Evolutionary conservation across 1,140 invertebrate species (phyloP).

Genomic region (Polypedilum pembai): DNA sequence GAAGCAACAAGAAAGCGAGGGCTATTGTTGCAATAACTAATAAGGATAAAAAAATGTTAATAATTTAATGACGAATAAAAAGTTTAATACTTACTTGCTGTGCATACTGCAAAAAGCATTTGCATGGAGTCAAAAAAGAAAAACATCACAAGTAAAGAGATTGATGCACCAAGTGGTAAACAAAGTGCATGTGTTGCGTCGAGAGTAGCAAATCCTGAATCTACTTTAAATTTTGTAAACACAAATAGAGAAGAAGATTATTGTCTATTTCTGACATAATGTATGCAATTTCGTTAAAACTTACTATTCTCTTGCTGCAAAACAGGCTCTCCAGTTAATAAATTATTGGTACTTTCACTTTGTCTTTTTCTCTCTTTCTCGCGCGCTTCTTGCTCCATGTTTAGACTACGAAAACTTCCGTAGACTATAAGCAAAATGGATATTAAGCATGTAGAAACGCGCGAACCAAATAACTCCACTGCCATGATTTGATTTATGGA

Average conservation of each 20-base stretch:
- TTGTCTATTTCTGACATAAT: neutral
- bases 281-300: constrained; percentile 30
- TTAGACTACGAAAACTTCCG: constrained; percentile 85
- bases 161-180: constrained; percentile 89
- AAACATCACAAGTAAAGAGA: constrained; percentile 95
- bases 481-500: neutral
- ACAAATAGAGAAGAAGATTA: neutral
- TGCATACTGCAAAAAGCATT: constrained; percentile 94
- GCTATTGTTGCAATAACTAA: constrained; percentile 93
- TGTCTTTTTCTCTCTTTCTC: constrained; percentile 70
- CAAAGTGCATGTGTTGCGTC: constrained; percentile 96
- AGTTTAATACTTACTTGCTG: constrained; percentile 69
- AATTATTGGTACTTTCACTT: constrained; percentile 48
- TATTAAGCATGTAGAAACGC: constrained; percentile 94
- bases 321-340: constrained; percentile 46
- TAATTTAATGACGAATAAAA: constrained; percentile 38
- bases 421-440: constrained; percentile 96
- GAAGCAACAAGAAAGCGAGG: constrained; percentile 87
- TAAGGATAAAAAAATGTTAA: constrained; percentile 35
- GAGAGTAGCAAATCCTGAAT: constrained; percentile 53
- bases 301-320: constrained; percentile 40
- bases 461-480: constrained; percentile 37
- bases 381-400: constrained; percentile 88
- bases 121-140: constrained; percentile 99
- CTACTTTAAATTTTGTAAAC: constrained; percentile 35